phyloP scores from a whole-genome alignment of 2,888 invertebrate species.

The Craniophora ligustri region DNA sequence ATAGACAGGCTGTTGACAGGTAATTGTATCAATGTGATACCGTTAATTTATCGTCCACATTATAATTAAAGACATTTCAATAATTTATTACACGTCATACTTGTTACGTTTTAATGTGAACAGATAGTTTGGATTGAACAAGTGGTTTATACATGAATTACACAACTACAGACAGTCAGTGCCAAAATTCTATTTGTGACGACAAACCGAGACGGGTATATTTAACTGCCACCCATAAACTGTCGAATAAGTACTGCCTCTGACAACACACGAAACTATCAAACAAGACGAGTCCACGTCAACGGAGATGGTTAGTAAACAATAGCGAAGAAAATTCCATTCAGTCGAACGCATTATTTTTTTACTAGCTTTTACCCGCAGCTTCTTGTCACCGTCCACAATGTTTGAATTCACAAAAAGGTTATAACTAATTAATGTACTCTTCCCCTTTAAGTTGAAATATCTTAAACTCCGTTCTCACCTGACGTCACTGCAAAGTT shows the following conservation, averaged over 20 bases:
- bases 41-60: conserved; percentile 16
- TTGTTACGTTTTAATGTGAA: conserved; percentile 66
- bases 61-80: conserved; percentile 41
- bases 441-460: too few relatives aligned
- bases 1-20: conserved; percentile 9
- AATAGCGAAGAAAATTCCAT: conserved; percentile 2
- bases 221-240: conserved; percentile 88
- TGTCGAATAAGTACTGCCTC: conserved; percentile 80
- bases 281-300: conserved; percentile 24
- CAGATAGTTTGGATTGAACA: conserved; percentile 80
- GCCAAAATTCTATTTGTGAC: conserved; percentile 88
- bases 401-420: too few relatives aligned
- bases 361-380: too few relatives aligned
- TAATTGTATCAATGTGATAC: conserved; percentile 11
- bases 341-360: not conserved
- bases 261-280: conserved; percentile 67
- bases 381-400: too few relatives aligned
- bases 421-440: too few relatives aligned
- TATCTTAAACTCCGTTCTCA: too few relatives aligned
- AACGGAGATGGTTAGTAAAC: conserved; percentile 10
- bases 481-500: too few relatives aligned
- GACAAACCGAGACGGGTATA: conserved; percentile 87
- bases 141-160: conserved; percentile 86
- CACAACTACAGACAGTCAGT: conserved; percentile 86
- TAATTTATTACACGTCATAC: conserved; percentile 54